Percentiles rank a stretch among this genome's conserved stretches.
phyloP scores from a whole-genome alignment of 2,113 vertebrate genomes.

The Pluvialis apricaria region DNA sequence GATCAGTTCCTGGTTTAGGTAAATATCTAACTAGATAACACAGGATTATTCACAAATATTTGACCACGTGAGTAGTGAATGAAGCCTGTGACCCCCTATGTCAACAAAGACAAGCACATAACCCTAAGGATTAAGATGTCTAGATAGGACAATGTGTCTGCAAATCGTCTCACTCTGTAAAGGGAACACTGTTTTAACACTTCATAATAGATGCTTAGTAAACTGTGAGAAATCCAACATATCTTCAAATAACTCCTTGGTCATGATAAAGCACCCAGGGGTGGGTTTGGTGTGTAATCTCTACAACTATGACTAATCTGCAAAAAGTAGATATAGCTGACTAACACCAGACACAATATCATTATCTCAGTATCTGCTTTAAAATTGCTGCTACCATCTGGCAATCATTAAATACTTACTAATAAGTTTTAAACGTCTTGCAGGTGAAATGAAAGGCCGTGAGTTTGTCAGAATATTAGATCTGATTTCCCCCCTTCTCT shows the following conservation, averaged over 20 bases:
- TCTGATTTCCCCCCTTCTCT: neutral
- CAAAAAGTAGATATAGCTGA: neutral
- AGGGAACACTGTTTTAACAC: neutral
- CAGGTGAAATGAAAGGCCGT: neutral
- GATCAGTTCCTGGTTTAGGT: conserved; percentile 31
- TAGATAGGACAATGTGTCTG: neutral
- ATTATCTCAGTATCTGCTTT: neutral
- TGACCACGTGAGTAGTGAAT: conserved; percentile 52
- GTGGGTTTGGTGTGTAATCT: neutral
- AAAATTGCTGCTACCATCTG: neutral
- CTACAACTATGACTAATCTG: neutral
- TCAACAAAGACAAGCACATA: conserved; percentile 17
- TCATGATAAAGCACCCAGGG: neutral
- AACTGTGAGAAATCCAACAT: neutral
- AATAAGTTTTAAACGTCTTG: neutral
- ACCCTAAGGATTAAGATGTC: neutral
- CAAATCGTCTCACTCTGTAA: neutral
- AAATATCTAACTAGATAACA: conserved; percentile 53
- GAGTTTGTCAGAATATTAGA: neutral
- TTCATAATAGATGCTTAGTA: neutral
- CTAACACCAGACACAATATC: neutral
- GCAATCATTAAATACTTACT: neutral
- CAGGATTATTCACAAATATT: conserved; percentile 51
- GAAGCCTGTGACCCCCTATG: neutral
- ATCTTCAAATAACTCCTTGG: neutral